Evolutionary conservation across 1,140 invertebrate genomes (phyloP), one percentile per base, ranked within the genome.

Genomic region (Holcopasites calliopsidis): DNA sequence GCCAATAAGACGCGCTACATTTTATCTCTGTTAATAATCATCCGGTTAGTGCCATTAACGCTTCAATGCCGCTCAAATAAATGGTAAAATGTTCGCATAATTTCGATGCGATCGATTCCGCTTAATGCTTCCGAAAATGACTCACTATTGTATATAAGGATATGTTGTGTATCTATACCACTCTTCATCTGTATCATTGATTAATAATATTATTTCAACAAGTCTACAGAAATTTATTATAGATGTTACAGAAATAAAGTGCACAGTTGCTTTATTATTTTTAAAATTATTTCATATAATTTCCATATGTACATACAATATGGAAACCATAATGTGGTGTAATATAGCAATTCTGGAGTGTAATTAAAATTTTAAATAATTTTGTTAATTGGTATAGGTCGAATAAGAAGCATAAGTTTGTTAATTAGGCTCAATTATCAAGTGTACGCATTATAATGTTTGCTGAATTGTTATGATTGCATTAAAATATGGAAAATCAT

Each of bases 1-100:
- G 62, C 65, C 71, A 66, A 66, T 44, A 42, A 44, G 50, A 66
- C 62, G 38, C 62, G 50, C 50, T 35, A 44, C 38, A n/a, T 31
- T n/a, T 35, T 33, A 23, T 11, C 28, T 7, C 3, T 13, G n/a
- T 16, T 21, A 16, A 55, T 21, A 21, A 1, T 16, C 23, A 35
- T 50, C 13, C n/a, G n/a, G n/a, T 3, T 6, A 0, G 16, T 11
- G 16, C 21, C 3, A 21, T 21, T 28, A 8, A 23, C 38, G 4
- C 16, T 44, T 6, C 35, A 1, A 7, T 21, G 0, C 1, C 4
- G 3, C 50, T 71, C 50, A 2, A 7, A 38, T 23, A 8, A 33
- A n/a, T 23, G 18, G 0, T 6, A 40, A 28, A 8, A 3, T n/a
- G 26, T 5, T 26, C 3, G 21, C 4, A n/a, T 47, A 1, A 35